Evolutionary conservation across 2,113 vertebrate genomes (phyloP), one percentile per base, ranked within the genome.

Genomic region (Mobula birostris): DNA sequence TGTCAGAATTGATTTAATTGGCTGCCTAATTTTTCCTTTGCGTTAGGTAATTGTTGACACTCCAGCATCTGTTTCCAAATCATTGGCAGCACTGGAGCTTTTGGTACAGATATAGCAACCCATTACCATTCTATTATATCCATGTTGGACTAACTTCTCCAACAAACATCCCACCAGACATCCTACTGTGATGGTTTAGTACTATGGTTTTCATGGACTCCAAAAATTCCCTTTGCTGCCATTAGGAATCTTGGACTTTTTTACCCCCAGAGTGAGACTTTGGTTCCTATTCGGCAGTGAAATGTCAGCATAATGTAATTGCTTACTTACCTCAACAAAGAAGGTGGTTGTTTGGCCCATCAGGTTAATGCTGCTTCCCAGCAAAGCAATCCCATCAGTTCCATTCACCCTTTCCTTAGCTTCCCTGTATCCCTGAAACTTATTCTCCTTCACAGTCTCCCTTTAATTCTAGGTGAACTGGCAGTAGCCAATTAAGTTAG

Each of bases 1-100:
- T 79, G 77, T 79, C 77, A 79, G n/a, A 79, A 79, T 79, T 79
- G 32, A 79, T 79, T 36, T 36, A 79, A 79, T 79, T 79, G 77
- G n/a, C 9, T 79, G 32, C 77, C 77, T 79, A n/a, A 36, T 74
- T 79, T 79, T 79, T 79, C 77, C 77, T 79, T 36, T n/a, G 12
- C 36, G n/a, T 36, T 36, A 79, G 77, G 32, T 78, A 32, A 79
- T 79, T 79, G 32, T 79, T 79, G 32, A 79, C 77, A 36, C 77
- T 36, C 12, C 2, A 79, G 77, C 29, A 79, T 79, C 77, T 79
- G 29, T 17, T 79, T 79, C 77, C 77, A 2, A 36, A 79, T 79
- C 11, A 79, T 79, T 79, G 77, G 77, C 32, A 79, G 77, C 11
- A 79, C 77, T 79, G 77, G 77, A 14, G 77, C 5, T 79, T 36